Base-by-base conservation (phyloP, 2,888 invertebrate species). In the Scaptomyza parva region DNA sequence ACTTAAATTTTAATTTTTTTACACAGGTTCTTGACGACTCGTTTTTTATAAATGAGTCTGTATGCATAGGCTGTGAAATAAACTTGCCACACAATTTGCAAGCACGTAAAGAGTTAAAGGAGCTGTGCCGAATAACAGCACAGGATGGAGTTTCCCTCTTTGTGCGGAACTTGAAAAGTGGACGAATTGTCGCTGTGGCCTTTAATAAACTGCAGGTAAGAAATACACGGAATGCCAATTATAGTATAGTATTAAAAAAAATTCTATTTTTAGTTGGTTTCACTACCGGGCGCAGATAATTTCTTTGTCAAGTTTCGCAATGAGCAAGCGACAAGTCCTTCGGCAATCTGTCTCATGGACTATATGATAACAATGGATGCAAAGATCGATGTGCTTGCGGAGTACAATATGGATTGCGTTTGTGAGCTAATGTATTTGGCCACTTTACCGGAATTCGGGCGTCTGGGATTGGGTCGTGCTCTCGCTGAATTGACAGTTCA, bases 191-290 rank as follows among this genome's bases (percentile, higher is more conserved):
- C 4, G 93, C 94, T 0, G 94, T 93, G 1, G 89, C 93, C 3
- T 94, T 96, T 81, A 96, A 95, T 89, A 95, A 95, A 92, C 90
- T 96, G 65, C 95, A 95, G 92, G 95, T 94, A 86, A 85, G 63
- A 22, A 3, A 48, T 12, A 14, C 11, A 14, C 11, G 12, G 2
- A 1, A 22, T 24, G 0, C 11, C 14, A 17, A 17, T 12, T 28
- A 1, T 28, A 12, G 2, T 12, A 28, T 7, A 24, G 24, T 24
- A 24, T 24, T 12, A 18, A 4, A 5, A 2, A 1, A 24, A 24
- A n/a, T n/a, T 14, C 5, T 6, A 14, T 14, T n/a, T 14, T 43
- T 44, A 28, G 90, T 89, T 58, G 20, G 58, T 86, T 3, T 89
- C 89, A 8, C 70, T 84, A 0, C 51, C 83, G 8, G 80, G 74